Evolutionary conservation across 2,888 invertebrate genomes (phyloP).

Genomic region (Tricholauxania praeusta): DNA sequence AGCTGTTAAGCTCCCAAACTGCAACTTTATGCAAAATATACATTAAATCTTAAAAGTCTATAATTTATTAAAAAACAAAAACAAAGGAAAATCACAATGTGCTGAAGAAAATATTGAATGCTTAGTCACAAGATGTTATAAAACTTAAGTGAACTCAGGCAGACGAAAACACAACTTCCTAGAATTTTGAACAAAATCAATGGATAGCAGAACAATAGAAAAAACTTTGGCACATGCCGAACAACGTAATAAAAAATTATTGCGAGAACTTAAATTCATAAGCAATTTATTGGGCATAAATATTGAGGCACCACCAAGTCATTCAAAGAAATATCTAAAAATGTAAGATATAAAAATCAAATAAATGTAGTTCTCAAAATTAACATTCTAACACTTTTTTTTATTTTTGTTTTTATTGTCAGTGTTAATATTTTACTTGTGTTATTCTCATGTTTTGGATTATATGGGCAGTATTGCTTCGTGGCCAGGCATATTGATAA

Average conservation of each 20-base stretch:
- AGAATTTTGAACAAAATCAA: not conserved
- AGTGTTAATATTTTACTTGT: conserved; percentile 17
- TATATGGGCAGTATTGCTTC: conserved; percentile 25
- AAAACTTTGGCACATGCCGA: not conserved
- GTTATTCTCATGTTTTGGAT: conserved; percentile 5
- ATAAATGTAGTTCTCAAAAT: not conserved
- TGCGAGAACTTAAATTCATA: conserved; percentile 1
- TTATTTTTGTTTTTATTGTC: not conserved
- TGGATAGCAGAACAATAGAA: not conserved
- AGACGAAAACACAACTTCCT: no score
- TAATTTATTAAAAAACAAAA: no score
- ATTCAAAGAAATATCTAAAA: conserved; percentile 13
- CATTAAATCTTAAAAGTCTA: no score
- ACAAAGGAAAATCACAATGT: no score
- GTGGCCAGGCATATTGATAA: not conserved
- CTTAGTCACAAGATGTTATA: no score
- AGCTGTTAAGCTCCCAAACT: no score
- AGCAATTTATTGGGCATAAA: conserved; percentile 6
- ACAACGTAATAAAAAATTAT: not conserved
- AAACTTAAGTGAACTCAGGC: no score
- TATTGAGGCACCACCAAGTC: conserved; percentile 8
- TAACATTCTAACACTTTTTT: not conserved
- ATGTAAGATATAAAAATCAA: not conserved
- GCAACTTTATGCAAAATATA: no score
- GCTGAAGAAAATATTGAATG: no score